phyloP scores from a whole-genome alignment of 1,140 invertebrate species.

The Formica exsecta region DNA sequence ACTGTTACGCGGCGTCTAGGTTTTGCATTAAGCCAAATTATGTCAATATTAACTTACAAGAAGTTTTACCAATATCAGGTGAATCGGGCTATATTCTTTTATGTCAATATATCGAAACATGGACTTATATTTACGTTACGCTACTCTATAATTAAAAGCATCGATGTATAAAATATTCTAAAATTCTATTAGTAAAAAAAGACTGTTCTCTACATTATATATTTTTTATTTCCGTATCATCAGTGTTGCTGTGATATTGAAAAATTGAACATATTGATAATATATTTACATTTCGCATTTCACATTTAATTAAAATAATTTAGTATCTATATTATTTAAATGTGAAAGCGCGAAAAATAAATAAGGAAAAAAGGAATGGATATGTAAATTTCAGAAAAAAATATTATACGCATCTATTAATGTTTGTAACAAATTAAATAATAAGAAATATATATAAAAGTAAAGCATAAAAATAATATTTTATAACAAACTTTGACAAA shows the following conservation, averaged over 20 bases:
- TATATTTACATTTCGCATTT: conserved; percentile 39
- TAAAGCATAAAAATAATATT: conserved; percentile 5
- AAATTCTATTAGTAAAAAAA: conserved; percentile 23
- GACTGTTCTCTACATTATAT: conserved; percentile 17
- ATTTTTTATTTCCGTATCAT: conserved; percentile 19
- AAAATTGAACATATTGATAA: conserved; percentile 24
- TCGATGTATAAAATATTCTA: conserved; percentile 32
- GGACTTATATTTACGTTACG: conserved; percentile 47
- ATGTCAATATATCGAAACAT: conserved; percentile 47
- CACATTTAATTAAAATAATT: conserved; percentile 49
- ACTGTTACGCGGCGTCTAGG: conserved; percentile 43
- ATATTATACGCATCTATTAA: not conserved
- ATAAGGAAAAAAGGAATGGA: not conserved
- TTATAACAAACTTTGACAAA: not conserved
- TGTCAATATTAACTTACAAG: conserved; percentile 61
- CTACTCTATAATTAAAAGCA: conserved; percentile 55
- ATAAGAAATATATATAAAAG: not conserved
- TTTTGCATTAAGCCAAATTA: conserved; percentile 63
- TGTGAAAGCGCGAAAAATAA: conserved; percentile 31
- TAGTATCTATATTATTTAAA: conserved; percentile 50
- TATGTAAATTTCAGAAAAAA: conserved; percentile 8
- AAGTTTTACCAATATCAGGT: conserved; percentile 43
- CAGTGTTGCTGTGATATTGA: not conserved
- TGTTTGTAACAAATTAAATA: conserved; percentile 11
- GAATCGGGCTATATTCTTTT: conserved; percentile 47